These are phyloP conservation scores for Aeoliscus strigatus DNA, from an alignment of 2,797 vertebrate species.

Conservation along the genomic window DNA sequence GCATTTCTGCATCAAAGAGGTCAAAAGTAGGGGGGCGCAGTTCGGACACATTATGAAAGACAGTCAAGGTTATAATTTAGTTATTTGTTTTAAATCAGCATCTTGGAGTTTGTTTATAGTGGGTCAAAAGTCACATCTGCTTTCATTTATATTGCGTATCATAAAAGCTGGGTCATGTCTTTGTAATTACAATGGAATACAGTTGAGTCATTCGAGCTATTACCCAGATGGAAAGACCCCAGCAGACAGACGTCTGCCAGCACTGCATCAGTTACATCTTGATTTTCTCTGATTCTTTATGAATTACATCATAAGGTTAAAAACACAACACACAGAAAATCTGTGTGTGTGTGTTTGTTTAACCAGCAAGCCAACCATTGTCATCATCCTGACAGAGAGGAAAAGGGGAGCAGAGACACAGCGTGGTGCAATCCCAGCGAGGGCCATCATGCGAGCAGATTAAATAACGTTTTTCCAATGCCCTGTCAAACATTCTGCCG, in stretches of 20 bases:
- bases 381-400: constrained; percentile 41
- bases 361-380: constrained; percentile 35
- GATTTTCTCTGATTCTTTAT: constrained; percentile 77
- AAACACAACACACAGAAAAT: constrained; percentile 29
- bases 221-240: constrained; percentile 40
- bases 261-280: constrained; percentile 73
- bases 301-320: constrained; percentile 52
- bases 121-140: constrained; percentile 35
- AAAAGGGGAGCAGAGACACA: constrained; percentile 37
- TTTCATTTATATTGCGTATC: constrained; percentile 39
- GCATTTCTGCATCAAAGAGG: constrained; percentile 36
- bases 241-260: constrained; percentile 43
- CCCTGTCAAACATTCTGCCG: constrained; percentile 80
- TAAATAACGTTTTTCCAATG: constrained; percentile 78
- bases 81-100: constrained; percentile 19
- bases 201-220: constrained; percentile 40
- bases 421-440: constrained; percentile 69
- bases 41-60: constrained; percentile 12
- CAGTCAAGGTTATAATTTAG: constrained; percentile 21
- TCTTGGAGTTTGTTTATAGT: constrained; percentile 21
- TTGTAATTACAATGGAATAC: constrained; percentile 44
- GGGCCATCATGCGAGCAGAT: constrained; percentile 79
- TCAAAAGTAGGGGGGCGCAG: constrained; percentile 36
- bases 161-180: constrained; percentile 30
- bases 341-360: constrained; percentile 30